Percentiles rank a stretch among this genome's conserved stretches.
phyloP scores from a whole-genome alignment of 1,140 invertebrate species.

The Drosophila insularis region DNA sequence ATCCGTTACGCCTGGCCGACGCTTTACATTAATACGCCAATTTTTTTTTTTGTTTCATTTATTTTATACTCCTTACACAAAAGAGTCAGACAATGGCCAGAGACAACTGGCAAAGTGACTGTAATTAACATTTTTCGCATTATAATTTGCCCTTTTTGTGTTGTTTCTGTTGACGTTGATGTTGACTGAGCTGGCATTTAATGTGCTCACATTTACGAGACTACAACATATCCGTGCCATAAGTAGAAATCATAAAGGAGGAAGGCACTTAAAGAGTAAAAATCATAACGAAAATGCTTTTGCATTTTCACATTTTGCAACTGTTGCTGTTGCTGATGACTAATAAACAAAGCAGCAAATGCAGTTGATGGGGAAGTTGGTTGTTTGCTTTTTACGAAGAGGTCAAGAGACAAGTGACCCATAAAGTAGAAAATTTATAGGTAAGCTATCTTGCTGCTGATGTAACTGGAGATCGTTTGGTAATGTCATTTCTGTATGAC shows the following conservation, averaged over 20 bases:
- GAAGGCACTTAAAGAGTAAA: constrained; percentile 28
- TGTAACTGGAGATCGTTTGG: constrained; percentile 7
- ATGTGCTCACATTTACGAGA: constrained; percentile 66
- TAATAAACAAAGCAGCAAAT: constrained; percentile 45
- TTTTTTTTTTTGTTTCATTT: constrained; percentile 35
- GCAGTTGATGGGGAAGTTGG: constrained; percentile 11
- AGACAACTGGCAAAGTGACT: constrained; percentile 49
- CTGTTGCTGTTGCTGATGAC: constrained; percentile 35
- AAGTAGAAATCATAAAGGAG: constrained; percentile 4
- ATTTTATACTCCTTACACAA: constrained; percentile 25
- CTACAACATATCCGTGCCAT: constrained; percentile 18
- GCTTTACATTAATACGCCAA: constrained; percentile 72
- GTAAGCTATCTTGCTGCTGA: neutral
- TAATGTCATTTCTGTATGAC: neutral
- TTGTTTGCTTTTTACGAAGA: neutral
- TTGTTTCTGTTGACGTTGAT: neutral
- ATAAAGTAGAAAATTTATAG: constrained; percentile 10
- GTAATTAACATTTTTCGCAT: constrained; percentile 77
- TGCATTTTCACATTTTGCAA: constrained; percentile 28
- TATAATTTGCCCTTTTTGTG: constrained; percentile 73
- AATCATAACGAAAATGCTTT: constrained; percentile 45
- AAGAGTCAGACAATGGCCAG: constrained; percentile 48
- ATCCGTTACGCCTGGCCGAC: constrained; percentile 68
- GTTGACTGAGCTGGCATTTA: constrained; percentile 52
- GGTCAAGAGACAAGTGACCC: constrained; percentile 14